These are phyloP conservation scores for Chymomyza amoena DNA, from an alignment of 2,888 invertebrate genomes.

Conservation along the genomic window DNA sequence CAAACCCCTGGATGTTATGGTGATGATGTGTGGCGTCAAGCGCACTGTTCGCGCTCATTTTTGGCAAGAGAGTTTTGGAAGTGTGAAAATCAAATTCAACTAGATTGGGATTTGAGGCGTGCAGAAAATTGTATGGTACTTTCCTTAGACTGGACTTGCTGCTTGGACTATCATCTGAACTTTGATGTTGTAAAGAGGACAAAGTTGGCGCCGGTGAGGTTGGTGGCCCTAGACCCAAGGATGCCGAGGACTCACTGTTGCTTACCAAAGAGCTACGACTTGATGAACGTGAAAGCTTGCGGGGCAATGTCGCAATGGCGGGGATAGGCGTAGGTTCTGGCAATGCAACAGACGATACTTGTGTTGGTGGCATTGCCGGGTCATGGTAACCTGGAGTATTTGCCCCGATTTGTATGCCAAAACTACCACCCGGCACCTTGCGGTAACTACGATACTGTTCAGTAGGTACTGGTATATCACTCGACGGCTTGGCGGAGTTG, in stretches of 20 bases:
- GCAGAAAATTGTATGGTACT: constrained; percentile 82
- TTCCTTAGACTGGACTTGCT: constrained; percentile 76
- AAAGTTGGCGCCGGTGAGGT: constrained; percentile 68
- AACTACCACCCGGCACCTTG: constrained; percentile 82
- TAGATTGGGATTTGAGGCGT: constrained; percentile 86
- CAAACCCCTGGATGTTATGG: constrained; percentile 84
- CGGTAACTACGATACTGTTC: constrained; percentile 88
- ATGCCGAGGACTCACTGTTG: constrained; percentile 37
- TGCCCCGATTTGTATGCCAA: constrained; percentile 77
- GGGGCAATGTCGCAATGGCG: constrained; percentile 21
- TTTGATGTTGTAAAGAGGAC: constrained; percentile 55
- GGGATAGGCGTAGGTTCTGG: constrained; percentile 17
- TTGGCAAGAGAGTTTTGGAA: constrained; percentile 77
- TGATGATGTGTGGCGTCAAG: constrained; percentile 75
- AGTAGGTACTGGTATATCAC: constrained; percentile 86
- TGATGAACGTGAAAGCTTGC: constrained; percentile 65
- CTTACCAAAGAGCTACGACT: constrained; percentile 68
- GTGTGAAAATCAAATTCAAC: constrained; percentile 82
- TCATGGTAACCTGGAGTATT: constrained; percentile 75
- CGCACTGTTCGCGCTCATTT: constrained; percentile 77
- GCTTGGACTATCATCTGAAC: constrained; percentile 64
- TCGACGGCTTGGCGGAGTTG: constrained; percentile 77
- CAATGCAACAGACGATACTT: constrained; percentile 3
- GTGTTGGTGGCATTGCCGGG: constrained; percentile 54
- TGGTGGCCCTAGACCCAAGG: constrained; percentile 59